These are phyloP conservation scores for Pholis gunnellus DNA, from an alignment of 2,113 vertebrate genomes.

Conservation along the genomic window DNA sequence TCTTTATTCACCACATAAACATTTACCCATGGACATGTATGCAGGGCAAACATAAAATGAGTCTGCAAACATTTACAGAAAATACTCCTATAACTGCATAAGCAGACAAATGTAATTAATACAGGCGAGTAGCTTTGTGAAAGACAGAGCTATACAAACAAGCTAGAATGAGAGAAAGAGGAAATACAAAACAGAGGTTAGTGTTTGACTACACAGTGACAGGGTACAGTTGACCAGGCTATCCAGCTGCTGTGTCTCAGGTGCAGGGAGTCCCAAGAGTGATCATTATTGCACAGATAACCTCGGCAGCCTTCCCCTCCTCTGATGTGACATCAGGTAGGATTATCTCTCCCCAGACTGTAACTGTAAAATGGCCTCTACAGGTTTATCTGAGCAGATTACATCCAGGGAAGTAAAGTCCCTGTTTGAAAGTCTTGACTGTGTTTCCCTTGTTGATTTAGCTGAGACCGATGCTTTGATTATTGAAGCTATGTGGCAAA, in stretches of 20 bases:
- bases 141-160: neutral
- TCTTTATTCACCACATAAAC: neutral
- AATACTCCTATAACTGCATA: neutral
- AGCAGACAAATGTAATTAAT: neutral
- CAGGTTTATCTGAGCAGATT: conserved; percentile 70
- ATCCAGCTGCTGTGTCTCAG: conserved; percentile 39
- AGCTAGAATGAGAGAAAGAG: neutral
- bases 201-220: conserved; percentile 23
- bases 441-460: conserved; percentile 55
- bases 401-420: conserved; percentile 54
- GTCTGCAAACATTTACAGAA: neutral
- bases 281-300: conserved; percentile 74
- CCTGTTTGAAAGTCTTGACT: conserved; percentile 38
- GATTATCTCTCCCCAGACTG: conserved; percentile 69
- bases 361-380: conserved; percentile 67
- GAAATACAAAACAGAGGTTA: conserved; percentile 11
- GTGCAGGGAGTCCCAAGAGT: conserved; percentile 37
- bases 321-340: conserved; percentile 67
- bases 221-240: conserved; percentile 42
- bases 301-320: conserved; percentile 47
- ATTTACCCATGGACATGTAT: neutral
- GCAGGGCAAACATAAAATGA: neutral
- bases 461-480: conserved; percentile 35
- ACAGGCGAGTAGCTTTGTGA: neutral
- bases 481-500: conserved; percentile 31